Conservation (phyloP, 23 tunicate species). For the Clavelina lepadiformis region DNA sequence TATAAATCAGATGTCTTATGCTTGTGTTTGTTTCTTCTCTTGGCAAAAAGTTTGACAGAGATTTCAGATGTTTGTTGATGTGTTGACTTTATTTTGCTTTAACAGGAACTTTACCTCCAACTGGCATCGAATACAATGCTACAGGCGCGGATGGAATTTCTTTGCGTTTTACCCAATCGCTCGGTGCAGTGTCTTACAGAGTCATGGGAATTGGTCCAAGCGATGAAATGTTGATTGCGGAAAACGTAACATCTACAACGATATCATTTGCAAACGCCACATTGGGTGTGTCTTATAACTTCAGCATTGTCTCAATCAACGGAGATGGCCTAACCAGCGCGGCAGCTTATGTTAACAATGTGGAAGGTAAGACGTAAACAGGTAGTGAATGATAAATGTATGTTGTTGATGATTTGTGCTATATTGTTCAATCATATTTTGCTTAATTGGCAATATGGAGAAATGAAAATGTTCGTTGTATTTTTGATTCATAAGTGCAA, state of each 20-base stretch:
- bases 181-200: neutral
- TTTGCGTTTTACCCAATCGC: neutral
- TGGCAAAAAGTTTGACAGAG: no score
- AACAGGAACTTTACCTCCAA: neutral
- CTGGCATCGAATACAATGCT: neutral
- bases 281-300: constrained; percentile 1
- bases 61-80: neutral
- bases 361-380: constrained; percentile 5
- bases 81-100: neutral
- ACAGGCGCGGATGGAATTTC: neutral
- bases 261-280: neutral
- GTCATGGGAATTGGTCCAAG: neutral
- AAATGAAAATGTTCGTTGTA: no score
- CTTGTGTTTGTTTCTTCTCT: no score
- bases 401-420: no score
- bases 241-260: neutral
- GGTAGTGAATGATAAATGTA: no score
- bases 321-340: constrained; percentile 2
- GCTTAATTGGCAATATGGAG: no score
- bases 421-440: no score
- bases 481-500: no score
- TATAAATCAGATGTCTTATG: no score
- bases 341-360: neutral
- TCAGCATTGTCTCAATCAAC: constrained; percentile 3
- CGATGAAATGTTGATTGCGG: neutral